Conservation (phyloP, 2,888 invertebrate species). For the Diaphora mendica region DNA sequence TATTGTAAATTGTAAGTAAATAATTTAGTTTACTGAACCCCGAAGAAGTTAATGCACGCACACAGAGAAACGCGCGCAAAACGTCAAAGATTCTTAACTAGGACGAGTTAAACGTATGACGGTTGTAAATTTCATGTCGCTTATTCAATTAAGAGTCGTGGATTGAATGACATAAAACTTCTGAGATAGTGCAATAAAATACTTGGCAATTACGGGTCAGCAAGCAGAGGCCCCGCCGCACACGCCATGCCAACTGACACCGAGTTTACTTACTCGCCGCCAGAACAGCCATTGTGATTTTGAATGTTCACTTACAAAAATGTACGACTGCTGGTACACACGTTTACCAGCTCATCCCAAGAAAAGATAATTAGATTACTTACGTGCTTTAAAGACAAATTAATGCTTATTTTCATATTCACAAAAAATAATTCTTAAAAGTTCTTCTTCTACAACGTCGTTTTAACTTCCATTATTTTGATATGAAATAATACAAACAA, state of each 20-base stretch:
- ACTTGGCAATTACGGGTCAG: conserved; percentile 81
- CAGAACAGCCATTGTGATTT: conserved; percentile 51
- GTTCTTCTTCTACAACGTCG: too few relatives aligned
- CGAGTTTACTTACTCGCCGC: conserved; percentile 42
- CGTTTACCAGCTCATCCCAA: conserved; percentile 34
- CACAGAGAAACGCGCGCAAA: conserved; percentile 50
- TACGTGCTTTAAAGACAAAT: not conserved
- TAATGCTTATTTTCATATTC: too few relatives aligned
- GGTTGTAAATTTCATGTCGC: conserved; percentile 82
- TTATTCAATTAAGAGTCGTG: conserved; percentile 84
- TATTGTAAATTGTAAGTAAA: not conserved
- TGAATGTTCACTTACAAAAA: conserved; percentile 53
- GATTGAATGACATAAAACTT: conserved; percentile 85
- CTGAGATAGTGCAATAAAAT: conserved; percentile 82
- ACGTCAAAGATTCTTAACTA: conserved; percentile 72
- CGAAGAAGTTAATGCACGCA: conserved; percentile 47
- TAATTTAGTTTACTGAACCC: conserved; percentile 35
- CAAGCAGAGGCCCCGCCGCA: conserved; percentile 63
- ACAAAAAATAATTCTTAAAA: too few relatives aligned
- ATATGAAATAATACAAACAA: too few relatives aligned
- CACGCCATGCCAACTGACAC: conserved; percentile 47
- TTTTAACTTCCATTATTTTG: too few relatives aligned
- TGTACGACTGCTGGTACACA: conserved; percentile 46
- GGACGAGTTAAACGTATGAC: conserved; percentile 76
- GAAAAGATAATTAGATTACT: conserved; percentile 44